Conservation (phyloP, 1,140 invertebrate genomes). For the Luehdorfia chinensis region DNA sequence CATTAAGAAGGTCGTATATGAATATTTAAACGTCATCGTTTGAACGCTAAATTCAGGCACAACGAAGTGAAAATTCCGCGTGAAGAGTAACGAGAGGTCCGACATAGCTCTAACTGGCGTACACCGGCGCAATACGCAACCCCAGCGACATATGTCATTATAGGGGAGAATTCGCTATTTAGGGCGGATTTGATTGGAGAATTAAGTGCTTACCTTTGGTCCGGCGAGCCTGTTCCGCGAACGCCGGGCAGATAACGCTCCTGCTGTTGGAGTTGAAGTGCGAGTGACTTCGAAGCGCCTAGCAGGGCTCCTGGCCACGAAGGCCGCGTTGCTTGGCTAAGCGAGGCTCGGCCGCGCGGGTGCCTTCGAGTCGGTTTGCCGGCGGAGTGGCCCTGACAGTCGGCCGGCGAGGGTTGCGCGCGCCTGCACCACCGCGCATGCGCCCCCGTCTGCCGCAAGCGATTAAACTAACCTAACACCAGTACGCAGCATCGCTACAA, state of each 20-base stretch:
- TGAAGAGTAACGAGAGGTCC: neutral
- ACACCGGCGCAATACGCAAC: constrained; percentile 11
- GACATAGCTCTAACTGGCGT: neutral
- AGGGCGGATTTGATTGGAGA: neutral
- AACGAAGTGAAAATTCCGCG: constrained; percentile 1
- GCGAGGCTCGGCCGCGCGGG: constrained; percentile 59
- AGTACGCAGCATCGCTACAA: constrained; percentile 19
- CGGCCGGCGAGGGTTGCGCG: constrained; percentile 45
- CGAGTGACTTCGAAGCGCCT: constrained; percentile 49
- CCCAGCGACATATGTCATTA: constrained; percentile 10
- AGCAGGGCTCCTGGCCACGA: constrained; percentile 64
- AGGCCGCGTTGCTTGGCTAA: constrained; percentile 62
- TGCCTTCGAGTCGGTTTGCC: constrained; percentile 60
- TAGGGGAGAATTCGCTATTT: constrained; percentile 4
- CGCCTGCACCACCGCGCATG: constrained; percentile 58
- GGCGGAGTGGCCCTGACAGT: constrained; percentile 61
- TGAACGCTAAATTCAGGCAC: too few species aligned
- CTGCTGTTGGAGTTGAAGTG: constrained; percentile 41
- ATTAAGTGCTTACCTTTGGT: constrained; percentile 61
- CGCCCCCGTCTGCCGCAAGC: constrained; percentile 48
- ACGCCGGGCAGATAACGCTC: constrained; percentile 59
- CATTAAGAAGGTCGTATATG: too few species aligned
- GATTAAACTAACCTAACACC: constrained; percentile 32
- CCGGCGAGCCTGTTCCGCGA: constrained; percentile 57
- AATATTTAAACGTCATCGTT: too few species aligned